Evolutionary conservation across 2,797 vertebrate genomes (phyloP), one percentile per base, ranked within the genome.

Genomic region (Xiphorhynchus erythropygius): DNA sequence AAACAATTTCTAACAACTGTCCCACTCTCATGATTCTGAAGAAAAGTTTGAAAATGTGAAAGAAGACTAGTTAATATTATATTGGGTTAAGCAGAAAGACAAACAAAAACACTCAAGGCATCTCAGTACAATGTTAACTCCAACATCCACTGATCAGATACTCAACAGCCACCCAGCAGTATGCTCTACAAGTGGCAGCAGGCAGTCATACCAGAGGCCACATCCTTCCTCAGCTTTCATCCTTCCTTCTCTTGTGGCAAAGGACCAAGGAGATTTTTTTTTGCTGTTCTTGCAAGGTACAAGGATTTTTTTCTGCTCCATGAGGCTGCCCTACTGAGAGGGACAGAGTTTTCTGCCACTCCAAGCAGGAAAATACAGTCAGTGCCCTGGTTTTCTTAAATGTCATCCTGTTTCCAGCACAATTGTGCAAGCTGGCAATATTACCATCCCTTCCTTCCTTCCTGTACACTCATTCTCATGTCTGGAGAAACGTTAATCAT

Each of bases 401-500:
- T 56, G 55, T 86, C 30, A 21, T 95, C 88, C 93, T 90, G 84
- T 93, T 97, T 93, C 88, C 74, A 92, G 83, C 56, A 64, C 74
- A 90, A 94, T 67, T 82, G 90, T 95, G 90, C 92, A 95, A 93
- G 83, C 59, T 96, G 88, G 91, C 90, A 94, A 56, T 41, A 69
- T 73, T 73, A 55, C 91, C 85, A 93, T 84, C 83, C 77, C 77
- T 96, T 97, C 93, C 93, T 97, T 97, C 96, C 96, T 97, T 97
- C 94, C 95, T 95, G 91, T 84, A 90, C 33, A 39, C 77, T 91
- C 77, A 76, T 95, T 96, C 74, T 70, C 85, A 88, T 52, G 90
- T 90, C 88, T 91, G 70, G 44, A 96, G 86, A 82, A 88, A 83
- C 25, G 64, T 90, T 94, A 93, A 84, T 90, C 88, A 90, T 17